phyloP scores from a whole-genome alignment of 2,113 vertebrate species.

The Ptychochromis oligacanthus region DNA sequence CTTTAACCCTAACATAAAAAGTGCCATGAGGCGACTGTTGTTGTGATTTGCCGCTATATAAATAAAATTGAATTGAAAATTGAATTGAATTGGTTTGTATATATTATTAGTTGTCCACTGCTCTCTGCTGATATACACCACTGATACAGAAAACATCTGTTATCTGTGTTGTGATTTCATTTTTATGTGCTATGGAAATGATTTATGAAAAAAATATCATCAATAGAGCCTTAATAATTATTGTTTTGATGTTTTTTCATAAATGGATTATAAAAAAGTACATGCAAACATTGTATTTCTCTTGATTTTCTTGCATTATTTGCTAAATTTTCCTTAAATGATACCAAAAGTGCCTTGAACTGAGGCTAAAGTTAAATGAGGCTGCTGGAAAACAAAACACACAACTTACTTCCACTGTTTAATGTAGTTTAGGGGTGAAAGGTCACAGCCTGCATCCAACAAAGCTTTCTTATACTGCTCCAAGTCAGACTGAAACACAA shows the following conservation, averaged over 20 bases:
- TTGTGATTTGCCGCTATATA: too few relatives aligned
- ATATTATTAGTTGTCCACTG: background rate
- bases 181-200: too few relatives aligned
- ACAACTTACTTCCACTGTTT: conserved; percentile 97
- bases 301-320: background rate
- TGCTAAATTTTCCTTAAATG: background rate
- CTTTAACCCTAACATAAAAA: too few relatives aligned
- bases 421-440: conserved; percentile 93
- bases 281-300: background rate
- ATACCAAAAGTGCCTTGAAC: background rate
- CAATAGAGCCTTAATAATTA: too few relatives aligned
- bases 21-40: too few relatives aligned
- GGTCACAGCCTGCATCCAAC: conserved; percentile 89
- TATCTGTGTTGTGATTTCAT: background rate
- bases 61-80: too few relatives aligned
- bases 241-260: too few relatives aligned
- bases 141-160: too few relatives aligned
- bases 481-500: conserved; percentile 86
- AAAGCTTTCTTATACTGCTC: conserved; percentile 96
- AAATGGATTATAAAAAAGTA: too few relatives aligned
- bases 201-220: too few relatives aligned
- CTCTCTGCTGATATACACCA: too few relatives aligned
- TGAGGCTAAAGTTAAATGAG: background rate
- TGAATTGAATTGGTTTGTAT: background rate
- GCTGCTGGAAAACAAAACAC: background rate